Evolutionary conservation across 2,888 invertebrate species (phyloP).

Genomic region (Miltochrista miniata): DNA sequence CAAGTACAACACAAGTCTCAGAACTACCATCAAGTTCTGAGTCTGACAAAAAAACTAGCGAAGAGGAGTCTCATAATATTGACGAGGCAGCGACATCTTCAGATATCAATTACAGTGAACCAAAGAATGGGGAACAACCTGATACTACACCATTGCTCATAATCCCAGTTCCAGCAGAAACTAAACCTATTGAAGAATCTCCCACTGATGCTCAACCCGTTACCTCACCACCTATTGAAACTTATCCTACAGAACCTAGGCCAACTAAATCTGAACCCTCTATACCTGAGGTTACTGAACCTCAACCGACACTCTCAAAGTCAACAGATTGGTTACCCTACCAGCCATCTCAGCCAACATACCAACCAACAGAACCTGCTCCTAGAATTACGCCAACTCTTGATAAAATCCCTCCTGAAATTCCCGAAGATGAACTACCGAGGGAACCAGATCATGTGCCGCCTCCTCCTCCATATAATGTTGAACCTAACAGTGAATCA

Average conservation of each 20-base stretch:
- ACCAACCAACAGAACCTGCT: slow-evolving; percentile 4
- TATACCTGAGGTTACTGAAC: slow-evolving; percentile 11
- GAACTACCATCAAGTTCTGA: slow-evolving; percentile 3
- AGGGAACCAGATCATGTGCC: slow-evolving; percentile 9
- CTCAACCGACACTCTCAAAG: slow-evolving; percentile 15
- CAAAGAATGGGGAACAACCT: slow-evolving; percentile 2
- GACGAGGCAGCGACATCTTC: slow-evolving; percentile 9
- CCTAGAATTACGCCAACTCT: neutral
- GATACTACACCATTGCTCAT: slow-evolving; percentile 4
- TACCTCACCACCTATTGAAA: slow-evolving; percentile 1
- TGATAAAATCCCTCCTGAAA: slow-evolving; percentile 10
- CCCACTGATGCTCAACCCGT: neutral
- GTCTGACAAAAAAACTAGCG: slow-evolving; percentile 7
- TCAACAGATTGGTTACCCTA: slow-evolving; percentile 14
- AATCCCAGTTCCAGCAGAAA: slow-evolving; percentile 9
- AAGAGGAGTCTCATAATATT: slow-evolving; percentile 14
- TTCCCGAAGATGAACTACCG: slow-evolving; percentile 28
- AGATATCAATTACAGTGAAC: slow-evolving; percentile 9
- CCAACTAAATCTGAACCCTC: neutral
- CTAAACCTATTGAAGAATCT: slow-evolving; percentile 1
- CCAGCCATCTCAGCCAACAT: slow-evolving; percentile 22
- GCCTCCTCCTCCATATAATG: slow-evolving; percentile 14
- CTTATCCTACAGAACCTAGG: slow-evolving; percentile 1
- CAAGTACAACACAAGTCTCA: slow-evolving; percentile 26
- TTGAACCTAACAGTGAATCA: slow-evolving; percentile 25